Percentiles rank a stretch among this genome's conserved stretches.
These are phyloP conservation scores for Glossophaga mutica DNA, from an alignment of 2,797 vertebrate species.

Conservation along the genomic window DNA sequence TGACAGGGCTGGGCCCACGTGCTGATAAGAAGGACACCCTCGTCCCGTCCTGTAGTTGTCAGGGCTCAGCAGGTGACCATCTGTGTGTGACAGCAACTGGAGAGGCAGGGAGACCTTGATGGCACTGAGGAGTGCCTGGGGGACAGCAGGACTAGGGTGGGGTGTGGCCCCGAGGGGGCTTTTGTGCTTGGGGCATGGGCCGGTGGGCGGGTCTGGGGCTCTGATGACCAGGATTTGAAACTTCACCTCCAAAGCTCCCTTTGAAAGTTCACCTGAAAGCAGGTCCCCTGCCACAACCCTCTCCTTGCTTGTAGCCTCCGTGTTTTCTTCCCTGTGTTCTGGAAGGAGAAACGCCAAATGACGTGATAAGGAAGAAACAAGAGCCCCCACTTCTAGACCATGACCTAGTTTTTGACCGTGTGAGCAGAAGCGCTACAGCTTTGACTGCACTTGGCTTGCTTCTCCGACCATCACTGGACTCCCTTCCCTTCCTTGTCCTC, in stretches of 20 bases:
- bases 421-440: neutral
- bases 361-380: neutral
- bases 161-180: rapidly evolving
- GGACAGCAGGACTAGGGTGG: neutral
- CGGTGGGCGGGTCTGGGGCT: rapidly evolving
- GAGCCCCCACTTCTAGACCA: neutral
- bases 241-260: neutral
- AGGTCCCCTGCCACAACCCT: neutral
- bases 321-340: neutral
- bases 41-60: neutral
- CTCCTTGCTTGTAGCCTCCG: neutral
- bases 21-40: neutral
- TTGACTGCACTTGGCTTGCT: neutral
- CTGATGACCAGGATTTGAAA: neutral
- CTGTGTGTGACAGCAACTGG: neutral
- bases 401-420: neutral
- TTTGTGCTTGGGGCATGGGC: neutral
- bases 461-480: neutral
- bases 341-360: neutral
- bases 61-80: neutral
- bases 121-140: neutral
- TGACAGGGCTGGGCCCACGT: neutral
- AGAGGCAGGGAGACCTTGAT: neutral
- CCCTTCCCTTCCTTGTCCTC: neutral
- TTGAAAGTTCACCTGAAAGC: neutral